Conservation (phyloP, 2,888 invertebrate genomes). For the Priocnemis perturbator region DNA sequence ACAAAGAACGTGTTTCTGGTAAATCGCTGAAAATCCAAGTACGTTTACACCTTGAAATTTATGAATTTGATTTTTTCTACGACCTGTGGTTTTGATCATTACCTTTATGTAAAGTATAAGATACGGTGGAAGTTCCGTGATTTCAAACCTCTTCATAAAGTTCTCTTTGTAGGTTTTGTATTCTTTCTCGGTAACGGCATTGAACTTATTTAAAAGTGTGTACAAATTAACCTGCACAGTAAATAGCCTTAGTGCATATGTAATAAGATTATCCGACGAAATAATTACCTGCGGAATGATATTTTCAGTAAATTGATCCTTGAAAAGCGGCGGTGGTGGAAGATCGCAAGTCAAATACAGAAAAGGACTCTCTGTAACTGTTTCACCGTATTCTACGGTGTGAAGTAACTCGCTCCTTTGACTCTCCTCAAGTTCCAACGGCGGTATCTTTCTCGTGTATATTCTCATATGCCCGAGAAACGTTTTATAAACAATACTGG, state of each 20-base stretch:
- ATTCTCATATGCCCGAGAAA: conserved; percentile 95
- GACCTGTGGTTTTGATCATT: conserved; percentile 14
- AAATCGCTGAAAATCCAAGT: conserved; percentile 82
- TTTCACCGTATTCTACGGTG: conserved; percentile 92
- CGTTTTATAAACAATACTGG: conserved; percentile 95
- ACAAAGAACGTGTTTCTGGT: conserved; percentile 99
- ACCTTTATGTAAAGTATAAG: conserved; percentile 96
- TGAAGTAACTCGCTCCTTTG: conserved; percentile 87
- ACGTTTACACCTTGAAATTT: background rate
- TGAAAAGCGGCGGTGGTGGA: conserved; percentile 97
- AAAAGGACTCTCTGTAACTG: conserved; percentile 93
- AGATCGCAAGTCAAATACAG: conserved; percentile 97
- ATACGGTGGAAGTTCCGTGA: conserved; percentile 94
- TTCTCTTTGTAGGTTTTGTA: conserved; percentile 99
- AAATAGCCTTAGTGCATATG: conserved; percentile 19
- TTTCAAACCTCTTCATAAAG: conserved; percentile 96
- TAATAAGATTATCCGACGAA: background rate
- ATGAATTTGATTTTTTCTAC: background rate
- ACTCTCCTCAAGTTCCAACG: conserved; percentile 92
- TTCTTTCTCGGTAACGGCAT: conserved; percentile 96
- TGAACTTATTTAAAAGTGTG: conserved; percentile 95
- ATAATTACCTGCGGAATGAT: conserved; percentile 94
- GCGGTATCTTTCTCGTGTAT: conserved; percentile 93
- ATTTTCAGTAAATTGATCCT: conserved; percentile 98
- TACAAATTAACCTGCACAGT: conserved; percentile 90